Percentiles rank a stretch among this genome's conserved stretches.
These are phyloP conservation scores for Oreohelix idahoensis DNA, from an alignment of 1,140 invertebrate species.

Conservation along the genomic window DNA sequence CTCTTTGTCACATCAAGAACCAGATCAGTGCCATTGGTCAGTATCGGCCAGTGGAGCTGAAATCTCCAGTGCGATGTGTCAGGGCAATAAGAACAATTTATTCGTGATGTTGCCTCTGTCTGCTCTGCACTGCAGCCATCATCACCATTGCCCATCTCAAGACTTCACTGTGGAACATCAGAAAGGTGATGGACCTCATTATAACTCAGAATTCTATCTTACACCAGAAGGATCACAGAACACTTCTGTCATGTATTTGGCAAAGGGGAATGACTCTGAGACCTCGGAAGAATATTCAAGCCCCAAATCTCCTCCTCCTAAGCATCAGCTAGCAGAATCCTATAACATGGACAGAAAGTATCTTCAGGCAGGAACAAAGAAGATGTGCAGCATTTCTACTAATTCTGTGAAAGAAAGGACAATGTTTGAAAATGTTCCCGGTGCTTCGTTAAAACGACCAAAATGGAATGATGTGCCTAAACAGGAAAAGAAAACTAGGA, in stretches of 20 bases:
- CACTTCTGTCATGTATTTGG: not conserved
- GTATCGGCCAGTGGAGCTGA: not conserved
- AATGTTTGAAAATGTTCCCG: not conserved
- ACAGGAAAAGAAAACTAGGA: not conserved
- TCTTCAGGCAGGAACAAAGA: not conserved
- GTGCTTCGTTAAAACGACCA: not conserved
- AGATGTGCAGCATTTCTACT: not conserved
- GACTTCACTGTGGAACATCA: not conserved
- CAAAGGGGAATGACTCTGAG: not conserved
- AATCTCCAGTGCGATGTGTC: not conserved
- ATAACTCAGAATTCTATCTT: not conserved
- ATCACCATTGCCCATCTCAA: not conserved
- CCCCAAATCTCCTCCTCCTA: not conserved
- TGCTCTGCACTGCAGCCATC: not conserved
- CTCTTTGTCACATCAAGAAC: not conserved
- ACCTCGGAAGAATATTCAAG: not conserved
- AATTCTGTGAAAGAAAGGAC: not conserved
- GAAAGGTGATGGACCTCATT: not conserved
- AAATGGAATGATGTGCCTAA: not conserved
- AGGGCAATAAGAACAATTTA: not conserved
- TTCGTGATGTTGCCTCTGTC: constrained; percentile 4
- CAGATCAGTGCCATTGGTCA: not conserved
- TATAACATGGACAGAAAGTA: not conserved
- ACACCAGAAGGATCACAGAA: not conserved
- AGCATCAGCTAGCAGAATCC: not conserved